phyloP scores from a whole-genome alignment of 2,797 vertebrate species.

The Pangasius djambal region DNA sequence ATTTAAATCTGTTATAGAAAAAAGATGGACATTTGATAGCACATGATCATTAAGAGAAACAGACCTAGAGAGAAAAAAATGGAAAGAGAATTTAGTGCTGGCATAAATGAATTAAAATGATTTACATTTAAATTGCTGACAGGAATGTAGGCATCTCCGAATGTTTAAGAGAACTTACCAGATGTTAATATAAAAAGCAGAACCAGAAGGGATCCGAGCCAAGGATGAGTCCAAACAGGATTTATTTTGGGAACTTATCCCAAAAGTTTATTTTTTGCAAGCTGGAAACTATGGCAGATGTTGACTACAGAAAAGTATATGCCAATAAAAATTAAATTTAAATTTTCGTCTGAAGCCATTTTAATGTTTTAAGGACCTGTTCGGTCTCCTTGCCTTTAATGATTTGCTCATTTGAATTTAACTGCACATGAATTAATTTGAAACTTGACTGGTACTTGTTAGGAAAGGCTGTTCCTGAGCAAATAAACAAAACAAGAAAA shows the following conservation, averaged over 20 bases:
- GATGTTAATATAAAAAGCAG: neutral
- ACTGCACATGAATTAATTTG: slow-evolving; percentile 47
- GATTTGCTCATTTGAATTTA: slow-evolving; percentile 38
- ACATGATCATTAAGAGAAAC: neutral
- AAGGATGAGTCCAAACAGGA: slow-evolving; percentile 5
- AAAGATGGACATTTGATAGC: neutral
- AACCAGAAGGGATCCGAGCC: neutral
- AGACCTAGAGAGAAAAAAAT: neutral
- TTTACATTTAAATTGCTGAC: neutral
- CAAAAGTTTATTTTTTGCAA: slow-evolving; percentile 13
- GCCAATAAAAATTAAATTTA: neutral
- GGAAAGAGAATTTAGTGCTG: neutral
- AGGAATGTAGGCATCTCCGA: neutral
- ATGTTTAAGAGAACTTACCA: neutral
- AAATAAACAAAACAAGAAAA: neutral
- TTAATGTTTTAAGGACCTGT: slow-evolving; percentile 9
- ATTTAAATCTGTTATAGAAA: neutral
- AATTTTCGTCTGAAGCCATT: slow-evolving; percentile 43
- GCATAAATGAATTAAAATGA: neutral
- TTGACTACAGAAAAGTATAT: neutral
- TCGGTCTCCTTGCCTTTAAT: slow-evolving; percentile 59
- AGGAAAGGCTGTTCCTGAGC: neutral
- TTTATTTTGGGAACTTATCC: neutral
- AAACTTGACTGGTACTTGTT: slow-evolving; percentile 16
- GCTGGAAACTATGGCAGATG: neutral